These are phyloP conservation scores for Momotus momota DNA, from an alignment of 2,797 vertebrate species.

Conservation along the genomic window DNA sequence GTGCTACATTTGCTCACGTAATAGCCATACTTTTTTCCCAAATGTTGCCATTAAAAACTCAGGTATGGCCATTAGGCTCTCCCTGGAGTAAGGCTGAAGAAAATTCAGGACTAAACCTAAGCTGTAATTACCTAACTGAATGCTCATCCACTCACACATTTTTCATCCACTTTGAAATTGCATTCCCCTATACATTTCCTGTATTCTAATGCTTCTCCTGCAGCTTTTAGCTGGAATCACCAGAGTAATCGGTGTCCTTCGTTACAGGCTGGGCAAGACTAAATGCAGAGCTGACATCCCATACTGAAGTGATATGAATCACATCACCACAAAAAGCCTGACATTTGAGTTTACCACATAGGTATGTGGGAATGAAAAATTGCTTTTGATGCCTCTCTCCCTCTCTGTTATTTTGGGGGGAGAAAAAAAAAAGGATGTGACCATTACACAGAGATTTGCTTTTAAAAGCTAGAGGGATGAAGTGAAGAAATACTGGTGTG, in stretches of 20 bases:
- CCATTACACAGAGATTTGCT: background rate
- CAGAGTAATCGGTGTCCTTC: slow-evolving; percentile 59
- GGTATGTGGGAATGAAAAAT: slow-evolving; percentile 51
- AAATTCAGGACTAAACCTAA: slow-evolving; percentile 66
- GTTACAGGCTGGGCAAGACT: slow-evolving; percentile 42
- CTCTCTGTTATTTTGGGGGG: background rate
- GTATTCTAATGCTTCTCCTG: slow-evolving; percentile 71
- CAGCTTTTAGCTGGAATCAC: slow-evolving; percentile 67
- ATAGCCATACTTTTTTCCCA: slow-evolving; percentile 70
- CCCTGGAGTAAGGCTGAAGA: slow-evolving; percentile 57
- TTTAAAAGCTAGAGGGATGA: background rate
- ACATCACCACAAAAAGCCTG: slow-evolving; percentile 63
- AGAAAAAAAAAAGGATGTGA: background rate
- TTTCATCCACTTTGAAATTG: slow-evolving; percentile 63
- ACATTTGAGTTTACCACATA: slow-evolving; percentile 12
- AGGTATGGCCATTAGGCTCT: slow-evolving; percentile 68
- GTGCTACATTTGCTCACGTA: slow-evolving; percentile 71
- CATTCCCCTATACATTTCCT: slow-evolving; percentile 60
- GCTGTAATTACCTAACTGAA: slow-evolving; percentile 69
- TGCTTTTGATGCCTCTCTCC: slow-evolving; percentile 38
- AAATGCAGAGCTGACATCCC: slow-evolving; percentile 67
- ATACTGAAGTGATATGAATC: slow-evolving; percentile 19
- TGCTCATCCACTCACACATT: slow-evolving; percentile 68
- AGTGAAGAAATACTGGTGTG: background rate
- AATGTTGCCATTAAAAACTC: slow-evolving; percentile 75